phyloP scores from a whole-genome alignment of 2,113 vertebrate species.

The Tautogolabrus adspersus region DNA sequence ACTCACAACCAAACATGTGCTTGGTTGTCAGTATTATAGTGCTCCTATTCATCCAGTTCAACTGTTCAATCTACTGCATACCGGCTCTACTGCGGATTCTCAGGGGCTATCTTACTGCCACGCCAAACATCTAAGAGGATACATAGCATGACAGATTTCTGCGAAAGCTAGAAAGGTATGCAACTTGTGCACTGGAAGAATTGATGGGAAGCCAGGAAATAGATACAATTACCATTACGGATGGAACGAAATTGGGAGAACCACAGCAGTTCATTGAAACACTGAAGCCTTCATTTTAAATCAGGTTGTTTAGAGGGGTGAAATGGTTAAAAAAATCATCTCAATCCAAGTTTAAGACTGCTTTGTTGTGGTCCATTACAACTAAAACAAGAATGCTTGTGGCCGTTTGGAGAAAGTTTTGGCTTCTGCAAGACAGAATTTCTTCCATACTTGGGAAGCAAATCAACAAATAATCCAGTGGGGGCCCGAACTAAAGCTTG shows the following conservation, averaged over 20 bases:
- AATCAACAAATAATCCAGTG: too few relatives aligned
- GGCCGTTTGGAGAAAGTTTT: background rate
- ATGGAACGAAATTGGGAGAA: background rate
- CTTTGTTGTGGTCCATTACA: background rate
- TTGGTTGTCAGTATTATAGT: constrained; percentile 60
- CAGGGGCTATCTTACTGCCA: constrained; percentile 64
- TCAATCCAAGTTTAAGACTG: background rate
- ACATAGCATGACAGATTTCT: background rate
- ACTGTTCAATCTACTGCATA: constrained; percentile 70
- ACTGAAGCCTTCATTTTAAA: background rate
- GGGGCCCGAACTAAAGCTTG: background rate
- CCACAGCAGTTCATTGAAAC: constrained; percentile 18
- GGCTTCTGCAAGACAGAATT: constrained; percentile 9
- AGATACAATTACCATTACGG: background rate
- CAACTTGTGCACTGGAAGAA: background rate
- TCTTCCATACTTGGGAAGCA: background rate
- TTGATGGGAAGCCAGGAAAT: constrained; percentile 11
- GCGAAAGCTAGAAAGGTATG: background rate
- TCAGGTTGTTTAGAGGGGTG: background rate
- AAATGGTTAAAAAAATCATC: background rate
- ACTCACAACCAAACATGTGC: constrained; percentile 40
- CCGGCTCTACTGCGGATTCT: constrained; percentile 61
- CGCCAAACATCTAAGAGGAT: constrained; percentile 29
- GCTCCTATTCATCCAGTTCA: constrained; percentile 63
- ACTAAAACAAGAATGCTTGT: background rate